Evolutionary conservation across 2,797 vertebrate genomes (phyloP).

Genomic region (Dendrocincla fuliginosa): DNA sequence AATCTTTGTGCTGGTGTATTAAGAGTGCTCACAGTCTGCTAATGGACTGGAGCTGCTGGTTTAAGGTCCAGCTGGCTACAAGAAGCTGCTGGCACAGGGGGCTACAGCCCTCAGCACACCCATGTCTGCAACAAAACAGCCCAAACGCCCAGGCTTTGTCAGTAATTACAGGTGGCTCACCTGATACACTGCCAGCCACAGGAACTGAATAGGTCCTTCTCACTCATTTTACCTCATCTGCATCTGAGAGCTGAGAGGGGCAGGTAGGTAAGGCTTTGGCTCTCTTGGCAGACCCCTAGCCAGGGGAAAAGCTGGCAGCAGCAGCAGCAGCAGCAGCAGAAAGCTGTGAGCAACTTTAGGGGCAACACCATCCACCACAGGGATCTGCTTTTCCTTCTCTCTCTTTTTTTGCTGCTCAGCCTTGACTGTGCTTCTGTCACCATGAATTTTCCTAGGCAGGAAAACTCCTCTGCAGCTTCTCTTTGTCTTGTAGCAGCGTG

Average conservation of each 20-base stretch:
- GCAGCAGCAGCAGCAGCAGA: neutral
- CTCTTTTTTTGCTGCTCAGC: neutral
- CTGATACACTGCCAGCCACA: neutral
- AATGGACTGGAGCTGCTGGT: neutral
- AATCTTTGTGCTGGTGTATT: neutral
- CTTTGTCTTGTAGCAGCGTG: neutral
- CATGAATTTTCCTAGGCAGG: neutral
- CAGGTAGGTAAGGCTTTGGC: neutral
- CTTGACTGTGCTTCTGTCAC: neutral
- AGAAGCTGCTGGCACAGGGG: neutral
- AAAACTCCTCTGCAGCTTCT: neutral
- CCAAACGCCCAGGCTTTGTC: neutral
- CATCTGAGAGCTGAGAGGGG: rapidly evolving
- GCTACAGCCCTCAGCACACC: neutral
- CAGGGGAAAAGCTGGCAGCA: neutral
- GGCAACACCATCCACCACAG: neutral
- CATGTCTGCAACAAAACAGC: neutral
- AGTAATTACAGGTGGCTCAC: neutral
- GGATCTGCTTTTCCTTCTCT: neutral
- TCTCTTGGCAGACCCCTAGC: neutral
- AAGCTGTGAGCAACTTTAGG: neutral
- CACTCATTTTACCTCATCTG: neutral
- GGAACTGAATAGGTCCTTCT: neutral
- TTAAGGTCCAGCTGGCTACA: neutral
- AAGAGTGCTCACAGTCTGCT: neutral